A percentile compares a stretch with the other conserved stretches of the same genome.
Conservation (phyloP, 2,888 invertebrate genomes). For the Ectobius pallidus region DNA sequence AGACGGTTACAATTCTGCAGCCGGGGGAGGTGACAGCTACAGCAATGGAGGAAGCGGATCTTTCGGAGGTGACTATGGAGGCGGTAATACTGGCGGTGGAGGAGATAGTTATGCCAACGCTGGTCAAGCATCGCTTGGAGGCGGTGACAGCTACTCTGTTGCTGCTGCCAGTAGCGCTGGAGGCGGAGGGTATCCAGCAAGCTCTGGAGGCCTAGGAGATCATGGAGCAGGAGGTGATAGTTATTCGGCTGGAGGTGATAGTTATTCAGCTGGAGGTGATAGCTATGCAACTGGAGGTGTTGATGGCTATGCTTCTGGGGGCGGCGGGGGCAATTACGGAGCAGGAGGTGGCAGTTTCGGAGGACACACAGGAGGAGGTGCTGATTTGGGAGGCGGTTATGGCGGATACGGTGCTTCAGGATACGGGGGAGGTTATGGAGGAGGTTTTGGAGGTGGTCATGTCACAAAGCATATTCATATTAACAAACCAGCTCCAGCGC, state of each 20-base stretch:
- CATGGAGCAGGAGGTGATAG: conserved; percentile 9
- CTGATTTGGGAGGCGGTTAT: conserved; percentile 20
- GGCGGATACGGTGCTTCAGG: background rate
- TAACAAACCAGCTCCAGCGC: conserved; percentile 34
- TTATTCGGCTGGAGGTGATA: background rate
- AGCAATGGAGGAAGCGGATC: background rate
- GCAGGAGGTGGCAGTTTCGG: conserved; percentile 29
- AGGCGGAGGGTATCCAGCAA: background rate
- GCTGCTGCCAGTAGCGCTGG: background rate
- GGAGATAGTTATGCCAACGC: background rate
- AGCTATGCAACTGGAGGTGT: background rate
- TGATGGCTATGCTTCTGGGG: background rate
- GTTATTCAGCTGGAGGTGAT: background rate
- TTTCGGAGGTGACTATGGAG: conserved; percentile 11
- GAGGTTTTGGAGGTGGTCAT: background rate
- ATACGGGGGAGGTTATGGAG: background rate
- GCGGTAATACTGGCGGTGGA: background rate
- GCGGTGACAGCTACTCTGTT: too few species aligned
- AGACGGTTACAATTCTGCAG: background rate
- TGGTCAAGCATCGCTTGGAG: background rate
- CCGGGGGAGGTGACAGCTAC: conserved; percentile 10
- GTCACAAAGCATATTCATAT: conserved; percentile 32
- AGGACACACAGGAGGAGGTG: conserved; percentile 26
- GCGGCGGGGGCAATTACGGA: background rate
- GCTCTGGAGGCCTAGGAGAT: background rate